Evolutionary conservation across 2,888 invertebrate species (phyloP).

Genomic region (Acanthosepion pharaonis): DNA sequence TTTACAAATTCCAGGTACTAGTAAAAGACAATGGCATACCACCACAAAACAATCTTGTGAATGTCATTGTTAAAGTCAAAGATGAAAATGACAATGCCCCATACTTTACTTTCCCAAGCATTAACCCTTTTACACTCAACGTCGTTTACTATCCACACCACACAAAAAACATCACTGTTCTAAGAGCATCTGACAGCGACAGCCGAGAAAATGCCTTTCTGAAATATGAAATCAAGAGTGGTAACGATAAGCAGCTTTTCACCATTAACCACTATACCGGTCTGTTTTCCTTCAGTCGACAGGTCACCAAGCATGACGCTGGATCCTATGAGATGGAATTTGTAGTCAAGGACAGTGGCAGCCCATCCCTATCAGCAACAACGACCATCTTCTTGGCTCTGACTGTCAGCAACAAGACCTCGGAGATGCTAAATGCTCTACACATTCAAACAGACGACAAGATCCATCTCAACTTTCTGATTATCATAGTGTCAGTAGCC

Average conservation of each 20-base stretch:
- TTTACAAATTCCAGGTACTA: neutral
- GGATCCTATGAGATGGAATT: slow-evolving; percentile 1
- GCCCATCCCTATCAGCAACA: neutral
- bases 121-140: neutral
- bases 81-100: neutral
- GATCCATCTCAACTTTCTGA: slow-evolving; percentile 2
- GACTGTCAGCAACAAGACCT: neutral
- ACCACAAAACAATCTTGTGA: neutral
- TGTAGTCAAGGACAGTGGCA: neutral
- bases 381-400: neutral
- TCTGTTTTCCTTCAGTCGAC: neutral
- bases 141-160: neutral
- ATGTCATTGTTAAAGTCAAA: neutral
- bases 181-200: neutral
- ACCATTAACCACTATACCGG: neutral
- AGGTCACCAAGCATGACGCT: neutral
- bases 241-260: neutral
- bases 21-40: neutral
- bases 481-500: neutral
- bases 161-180: neutral
- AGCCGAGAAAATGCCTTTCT: neutral
- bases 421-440: neutral
- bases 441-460: neutral
- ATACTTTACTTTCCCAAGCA: neutral
- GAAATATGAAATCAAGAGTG: neutral